Evolutionary conservation across 1,140 invertebrate species (phyloP), one percentile per base, ranked within the genome.

Genomic region (Atta cephalotes): DNA sequence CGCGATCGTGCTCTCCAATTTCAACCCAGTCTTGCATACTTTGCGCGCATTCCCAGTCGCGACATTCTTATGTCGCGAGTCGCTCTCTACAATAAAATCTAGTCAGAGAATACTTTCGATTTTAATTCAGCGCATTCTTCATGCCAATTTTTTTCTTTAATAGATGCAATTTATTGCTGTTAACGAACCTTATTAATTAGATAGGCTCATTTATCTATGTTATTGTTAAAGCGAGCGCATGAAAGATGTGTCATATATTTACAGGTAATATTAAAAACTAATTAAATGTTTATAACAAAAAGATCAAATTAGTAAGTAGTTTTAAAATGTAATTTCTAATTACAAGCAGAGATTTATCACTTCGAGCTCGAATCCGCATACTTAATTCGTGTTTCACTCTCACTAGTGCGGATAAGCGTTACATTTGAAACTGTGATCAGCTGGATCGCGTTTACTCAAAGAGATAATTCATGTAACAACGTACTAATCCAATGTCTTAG

Each of bases 21-120:
- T 58, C 68, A 86, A 92, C 86, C 86, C 68, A 88, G 45, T 89
- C 76, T 82, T 89, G 51, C 65, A 10, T 63, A 45, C 51, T 35
- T 86, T 25, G 77, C 56, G 35, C 21, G 77, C 56, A 81, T 86
- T 86, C 28, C n/a, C 53, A 35, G 14, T 25, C 53, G 84, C 53
- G 21, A 80, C 63, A 68, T 66, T 71, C 49, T 71, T 70, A 9
- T 2, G 4, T 6, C 16, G 31, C 35, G 25, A 86, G 39, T 68
- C 31, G 81, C 56, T 81, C 65, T 81, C 51, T 58, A 84, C 10
- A 28, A 35, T 39, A 25, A 3, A 25, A 84, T 51, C 45, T 76
- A 3, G 25, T 74, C 70, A 28, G 16, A 6, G n/a, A 77, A 80
- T 76, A 80, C 88, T 88, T 87, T 89, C 88, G 60, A 80, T 88